phyloP scores from a whole-genome alignment of 2,888 invertebrate species.

The Elmis aenea region DNA sequence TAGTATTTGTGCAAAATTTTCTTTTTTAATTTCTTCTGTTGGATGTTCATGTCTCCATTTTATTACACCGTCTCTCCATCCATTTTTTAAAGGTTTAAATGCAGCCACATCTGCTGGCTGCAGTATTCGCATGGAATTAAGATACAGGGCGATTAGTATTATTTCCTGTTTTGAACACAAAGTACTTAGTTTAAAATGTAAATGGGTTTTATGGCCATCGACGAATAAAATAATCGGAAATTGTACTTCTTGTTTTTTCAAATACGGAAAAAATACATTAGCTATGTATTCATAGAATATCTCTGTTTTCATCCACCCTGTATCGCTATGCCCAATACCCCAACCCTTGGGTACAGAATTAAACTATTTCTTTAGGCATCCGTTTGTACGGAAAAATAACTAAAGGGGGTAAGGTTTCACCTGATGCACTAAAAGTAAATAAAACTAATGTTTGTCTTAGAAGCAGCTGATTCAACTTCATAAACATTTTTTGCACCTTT shows the following conservation, averaged over 20 bases:
- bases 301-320: too few species aligned
- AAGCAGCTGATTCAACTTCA: too few species aligned
- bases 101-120: slow-evolving; percentile 30
- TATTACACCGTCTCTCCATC: slow-evolving; percentile 31
- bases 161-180: slow-evolving; percentile 25
- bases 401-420: too few species aligned
- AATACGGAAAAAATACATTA: too few species aligned
- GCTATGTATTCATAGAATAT: too few species aligned
- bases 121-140: slow-evolving; percentile 28
- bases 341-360: too few species aligned
- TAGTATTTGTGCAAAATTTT: slow-evolving; percentile 18
- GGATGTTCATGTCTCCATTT: slow-evolving; percentile 29
- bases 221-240: slow-evolving; percentile 15
- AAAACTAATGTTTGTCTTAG: too few species aligned
- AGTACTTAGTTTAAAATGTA: slow-evolving; percentile 21
- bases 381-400: too few species aligned
- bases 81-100: slow-evolving; percentile 26
- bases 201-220: slow-evolving; percentile 22
- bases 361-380: too few species aligned
- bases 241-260: slow-evolving; percentile 8
- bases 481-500: too few species aligned
- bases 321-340: too few species aligned
- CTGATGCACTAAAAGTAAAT: too few species aligned
- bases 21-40: slow-evolving; percentile 13
- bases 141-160: slow-evolving; percentile 29